Percentiles rank a stretch among this genome's conserved stretches.
phyloP scores from a whole-genome alignment of 2,888 invertebrate genomes.

The Cephus runcator region DNA sequence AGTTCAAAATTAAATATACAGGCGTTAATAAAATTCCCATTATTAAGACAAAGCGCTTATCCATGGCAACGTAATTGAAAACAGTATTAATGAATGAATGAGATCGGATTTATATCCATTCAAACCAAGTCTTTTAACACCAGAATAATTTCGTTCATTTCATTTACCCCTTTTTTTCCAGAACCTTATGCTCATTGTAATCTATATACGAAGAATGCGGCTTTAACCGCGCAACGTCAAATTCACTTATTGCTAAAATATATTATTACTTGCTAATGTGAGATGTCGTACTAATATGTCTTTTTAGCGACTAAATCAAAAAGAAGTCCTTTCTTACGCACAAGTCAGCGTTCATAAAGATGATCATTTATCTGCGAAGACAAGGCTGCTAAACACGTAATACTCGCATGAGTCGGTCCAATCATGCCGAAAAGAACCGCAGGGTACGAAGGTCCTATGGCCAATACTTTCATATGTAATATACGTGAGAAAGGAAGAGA shows the following conservation, averaged over 20 bases:
- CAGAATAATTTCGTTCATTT: not conserved
- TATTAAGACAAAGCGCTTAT: not conserved
- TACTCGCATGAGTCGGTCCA: not conserved
- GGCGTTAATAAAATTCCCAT: not conserved
- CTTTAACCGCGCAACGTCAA: not conserved
- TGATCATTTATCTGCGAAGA: not conserved
- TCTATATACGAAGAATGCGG: not conserved
- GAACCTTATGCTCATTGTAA: not conserved
- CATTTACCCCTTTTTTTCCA: not conserved
- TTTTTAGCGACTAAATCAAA: not conserved
- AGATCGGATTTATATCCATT: not conserved
- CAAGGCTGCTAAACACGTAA: not conserved
- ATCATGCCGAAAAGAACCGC: not conserved
- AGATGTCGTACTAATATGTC: not conserved
- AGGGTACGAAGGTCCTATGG: not conserved
- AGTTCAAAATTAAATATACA: not conserved
- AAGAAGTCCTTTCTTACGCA: not conserved
- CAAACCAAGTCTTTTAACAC: not conserved
- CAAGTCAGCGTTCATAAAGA: not conserved
- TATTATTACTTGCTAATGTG: not conserved
- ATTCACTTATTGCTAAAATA: not conserved
- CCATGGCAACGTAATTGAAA: not conserved
- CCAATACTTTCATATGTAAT: not conserved
- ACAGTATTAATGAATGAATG: not conserved
- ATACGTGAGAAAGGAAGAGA: not conserved